These are phyloP conservation scores for Nebria ingens DNA, from an alignment of 1,140 invertebrate genomes.

Conservation along the genomic window DNA sequence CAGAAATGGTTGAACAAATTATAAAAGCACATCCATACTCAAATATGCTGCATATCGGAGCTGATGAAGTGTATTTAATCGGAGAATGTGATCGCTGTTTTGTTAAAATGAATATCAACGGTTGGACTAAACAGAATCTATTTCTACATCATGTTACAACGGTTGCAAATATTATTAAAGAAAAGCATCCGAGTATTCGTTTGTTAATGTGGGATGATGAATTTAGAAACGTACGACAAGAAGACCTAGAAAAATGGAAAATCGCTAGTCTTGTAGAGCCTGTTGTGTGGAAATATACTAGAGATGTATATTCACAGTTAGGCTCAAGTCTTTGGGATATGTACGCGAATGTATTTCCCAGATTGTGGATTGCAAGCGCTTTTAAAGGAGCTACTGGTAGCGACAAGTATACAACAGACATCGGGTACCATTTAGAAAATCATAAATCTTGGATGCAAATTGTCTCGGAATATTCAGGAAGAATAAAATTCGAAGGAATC, in stretches of 20 bases:
- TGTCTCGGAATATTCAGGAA: constrained; percentile 42
- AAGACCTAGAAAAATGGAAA: constrained; percentile 53
- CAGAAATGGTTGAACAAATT: constrained; percentile 74
- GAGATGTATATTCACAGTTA: constrained; percentile 37
- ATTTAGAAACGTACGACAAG: constrained; percentile 62
- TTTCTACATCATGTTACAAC: constrained; percentile 61
- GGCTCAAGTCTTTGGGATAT: constrained; percentile 58
- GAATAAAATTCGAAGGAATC: constrained; percentile 47
- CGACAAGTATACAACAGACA: constrained; percentile 56
- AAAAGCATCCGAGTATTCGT: constrained; percentile 43
- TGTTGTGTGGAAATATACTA: constrained; percentile 75
- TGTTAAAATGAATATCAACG: constrained; percentile 24
- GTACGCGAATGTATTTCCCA: constrained; percentile 70
- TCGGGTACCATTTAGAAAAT: constrained; percentile 57
- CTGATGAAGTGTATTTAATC: constrained; percentile 75
- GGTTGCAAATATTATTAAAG: constrained; percentile 50
- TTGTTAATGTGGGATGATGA: constrained; percentile 95
- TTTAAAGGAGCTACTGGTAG: constrained; percentile 86
- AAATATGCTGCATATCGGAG: constrained; percentile 59
- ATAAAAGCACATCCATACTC: constrained; percentile 31
- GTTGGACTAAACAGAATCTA: constrained; percentile 44
- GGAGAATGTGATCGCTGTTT: constrained; percentile 68
- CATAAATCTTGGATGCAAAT: constrained; percentile 59
- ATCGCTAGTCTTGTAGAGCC: constrained; percentile 68
- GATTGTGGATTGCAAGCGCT: constrained; percentile 86